These are phyloP conservation scores for Pithys albifrons DNA, from an alignment of 2,113 vertebrate genomes.

Conservation along the genomic window DNA sequence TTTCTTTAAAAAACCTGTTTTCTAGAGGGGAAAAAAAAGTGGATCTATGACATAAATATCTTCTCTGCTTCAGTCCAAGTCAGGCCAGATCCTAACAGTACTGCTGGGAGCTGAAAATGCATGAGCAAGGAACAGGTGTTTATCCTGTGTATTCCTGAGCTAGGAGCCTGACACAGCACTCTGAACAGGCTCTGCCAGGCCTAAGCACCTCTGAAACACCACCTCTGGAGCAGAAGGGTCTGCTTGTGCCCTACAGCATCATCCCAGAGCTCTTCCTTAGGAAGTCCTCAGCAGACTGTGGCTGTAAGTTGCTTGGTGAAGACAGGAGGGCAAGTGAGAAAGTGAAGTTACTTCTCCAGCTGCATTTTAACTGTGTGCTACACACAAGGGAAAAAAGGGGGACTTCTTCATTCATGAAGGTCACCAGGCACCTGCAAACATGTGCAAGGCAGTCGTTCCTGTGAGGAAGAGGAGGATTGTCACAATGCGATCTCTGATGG, in stretches of 20 bases:
- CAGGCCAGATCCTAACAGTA: neutral
- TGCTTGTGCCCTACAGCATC: neutral
- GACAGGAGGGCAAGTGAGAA: neutral
- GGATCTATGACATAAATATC: neutral
- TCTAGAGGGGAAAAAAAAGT: neutral
- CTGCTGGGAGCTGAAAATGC: neutral
- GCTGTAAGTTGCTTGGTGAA: neutral
- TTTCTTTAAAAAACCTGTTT: neutral
- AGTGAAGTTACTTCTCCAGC: neutral
- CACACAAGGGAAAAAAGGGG: neutral
- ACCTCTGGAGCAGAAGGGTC: neutral
- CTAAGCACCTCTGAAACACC: neutral
- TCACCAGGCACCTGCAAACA: neutral
- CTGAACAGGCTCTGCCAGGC: neutral
- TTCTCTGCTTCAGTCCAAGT: neutral
- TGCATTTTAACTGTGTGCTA: neutral
- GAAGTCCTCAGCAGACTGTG: neutral
- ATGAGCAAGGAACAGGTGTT: neutral
- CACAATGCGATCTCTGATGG: neutral
- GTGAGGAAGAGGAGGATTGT: constrained; percentile 41
- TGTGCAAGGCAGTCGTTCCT: neutral
- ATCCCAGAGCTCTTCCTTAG: neutral
- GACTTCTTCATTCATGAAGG: neutral
- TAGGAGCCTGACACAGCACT: neutral
- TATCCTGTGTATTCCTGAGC: neutral